These are phyloP conservation scores for Oenanthe oenanthe DNA, from an alignment of 2,113 vertebrate species.

Conservation along the genomic window DNA sequence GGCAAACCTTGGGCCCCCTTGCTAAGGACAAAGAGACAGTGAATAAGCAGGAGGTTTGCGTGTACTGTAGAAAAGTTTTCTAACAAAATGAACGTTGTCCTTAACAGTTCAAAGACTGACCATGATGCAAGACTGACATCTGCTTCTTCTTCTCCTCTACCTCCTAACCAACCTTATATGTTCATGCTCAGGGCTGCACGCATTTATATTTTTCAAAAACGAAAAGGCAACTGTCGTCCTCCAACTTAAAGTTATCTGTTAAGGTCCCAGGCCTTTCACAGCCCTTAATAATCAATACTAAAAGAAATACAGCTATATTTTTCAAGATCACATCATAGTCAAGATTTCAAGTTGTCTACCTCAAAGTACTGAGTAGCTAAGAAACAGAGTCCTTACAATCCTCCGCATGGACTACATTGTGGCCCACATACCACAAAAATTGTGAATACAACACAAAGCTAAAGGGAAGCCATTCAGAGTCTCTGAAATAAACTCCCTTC, in stretches of 20 bases:
- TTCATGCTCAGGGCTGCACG: neutral
- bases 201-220: neutral
- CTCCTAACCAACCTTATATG: neutral
- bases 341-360: neutral
- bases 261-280: neutral
- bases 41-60: neutral
- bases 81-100: neutral
- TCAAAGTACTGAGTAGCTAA: neutral
- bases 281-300: neutral
- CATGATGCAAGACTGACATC: neutral
- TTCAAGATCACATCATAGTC: neutral
- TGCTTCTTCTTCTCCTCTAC: neutral
- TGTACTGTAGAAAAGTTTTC: neutral
- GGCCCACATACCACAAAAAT: neutral
- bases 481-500: neutral
- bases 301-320: neutral
- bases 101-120: neutral
- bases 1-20: neutral
- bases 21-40: neutral
- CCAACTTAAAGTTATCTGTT: neutral
- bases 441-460: neutral
- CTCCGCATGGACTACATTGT: neutral
- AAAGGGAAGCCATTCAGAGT: neutral
- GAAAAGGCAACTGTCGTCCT: neutral
- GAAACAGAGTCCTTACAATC: neutral